Base-by-base conservation (phyloP, 1,140 invertebrate genomes). In the Ooceraea biroi region DNA sequence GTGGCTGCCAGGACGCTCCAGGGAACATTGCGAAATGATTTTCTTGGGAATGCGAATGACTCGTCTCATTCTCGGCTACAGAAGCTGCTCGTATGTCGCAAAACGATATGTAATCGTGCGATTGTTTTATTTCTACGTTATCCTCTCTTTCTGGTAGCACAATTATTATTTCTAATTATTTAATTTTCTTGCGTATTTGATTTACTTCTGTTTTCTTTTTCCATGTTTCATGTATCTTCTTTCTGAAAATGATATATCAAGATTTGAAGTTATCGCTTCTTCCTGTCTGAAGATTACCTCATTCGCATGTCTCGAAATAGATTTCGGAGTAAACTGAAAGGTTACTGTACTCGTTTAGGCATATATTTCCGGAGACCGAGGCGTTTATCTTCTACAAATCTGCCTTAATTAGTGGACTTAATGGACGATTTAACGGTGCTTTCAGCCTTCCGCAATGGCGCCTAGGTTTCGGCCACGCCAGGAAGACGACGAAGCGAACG, bases 341-440 rank as follows among this genome's bases (percentile, higher is more conserved):
- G 65, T 80, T 36, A 57, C 12, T 36, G 41, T 22, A 58, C 65
- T 57, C 76, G 41, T 52, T 83, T 61, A 11, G 41, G 3, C 19
- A n/a, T 7, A 36, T 30, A 41, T 60, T 78, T 68, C 58, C 46
- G 65, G 25, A 1, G 19, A 25, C 17, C 17, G 52, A 44, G 44
- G 25, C 58, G 25, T 25, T 22, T 85, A 82, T 88, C 71, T 36
- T 41, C 10, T 36, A 58, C 52, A 19, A 78, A 84, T 80, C 84
- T 74, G 25, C 44, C 30, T 82, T 88, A 89, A 89, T 89, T 89
- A 85, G 46, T 11, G 19, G 57, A 41, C 46, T 76, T 89, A 84
- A 88, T 86, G 61, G 66, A 89, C 73, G 60, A 82, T 88, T 86
- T 88, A 89, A 89, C 88, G 84, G 87, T 86, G 69, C 25, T 46